A percentile compares a stretch with the other conserved stretches of the same genome.
Evolutionary conservation across 2,797 vertebrate genomes (phyloP).

Genomic region (Eulemur albifrons): DNA sequence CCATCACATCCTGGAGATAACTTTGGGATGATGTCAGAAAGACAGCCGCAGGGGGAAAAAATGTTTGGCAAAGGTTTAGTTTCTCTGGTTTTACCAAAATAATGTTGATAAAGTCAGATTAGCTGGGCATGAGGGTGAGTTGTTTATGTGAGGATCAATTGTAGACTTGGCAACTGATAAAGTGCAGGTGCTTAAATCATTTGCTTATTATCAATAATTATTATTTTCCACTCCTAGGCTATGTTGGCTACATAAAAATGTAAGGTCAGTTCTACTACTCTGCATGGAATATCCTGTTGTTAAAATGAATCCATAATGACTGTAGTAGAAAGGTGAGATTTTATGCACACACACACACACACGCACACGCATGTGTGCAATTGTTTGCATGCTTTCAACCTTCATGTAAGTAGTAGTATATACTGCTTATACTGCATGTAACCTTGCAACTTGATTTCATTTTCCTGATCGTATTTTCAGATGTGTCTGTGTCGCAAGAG

Average conservation of each 20-base stretch:
- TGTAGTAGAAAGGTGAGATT: neutral
- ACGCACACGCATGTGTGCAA: neutral
- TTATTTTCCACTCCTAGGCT: constrained; percentile 74
- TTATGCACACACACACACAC: neutral
- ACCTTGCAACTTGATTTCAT: neutral
- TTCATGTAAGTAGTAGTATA: neutral
- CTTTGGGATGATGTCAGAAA: constrained; percentile 52
- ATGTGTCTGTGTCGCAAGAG: neutral
- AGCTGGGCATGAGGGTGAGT: constrained; percentile 74
- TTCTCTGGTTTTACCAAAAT: constrained; percentile 76
- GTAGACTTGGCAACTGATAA: constrained; percentile 73
- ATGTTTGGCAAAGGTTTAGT: constrained; percentile 74
- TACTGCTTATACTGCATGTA: no score
- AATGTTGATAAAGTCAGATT: constrained; percentile 81
- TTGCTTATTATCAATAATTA: constrained; percentile 80
- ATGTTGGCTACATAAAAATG: constrained; percentile 72
- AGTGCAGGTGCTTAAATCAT: constrained; percentile 73
- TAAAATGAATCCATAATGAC: neutral
- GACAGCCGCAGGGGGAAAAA: constrained; percentile 74
- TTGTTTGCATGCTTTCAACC: neutral
- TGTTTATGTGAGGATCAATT: constrained; percentile 75
- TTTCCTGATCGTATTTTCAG: neutral
- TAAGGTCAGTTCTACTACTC: neutral
- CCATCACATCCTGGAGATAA: neutral
- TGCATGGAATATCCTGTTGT: neutral